These are phyloP conservation scores for Halichoerus grypus DNA, from an alignment of 2,113 vertebrate species.

Conservation along the genomic window DNA sequence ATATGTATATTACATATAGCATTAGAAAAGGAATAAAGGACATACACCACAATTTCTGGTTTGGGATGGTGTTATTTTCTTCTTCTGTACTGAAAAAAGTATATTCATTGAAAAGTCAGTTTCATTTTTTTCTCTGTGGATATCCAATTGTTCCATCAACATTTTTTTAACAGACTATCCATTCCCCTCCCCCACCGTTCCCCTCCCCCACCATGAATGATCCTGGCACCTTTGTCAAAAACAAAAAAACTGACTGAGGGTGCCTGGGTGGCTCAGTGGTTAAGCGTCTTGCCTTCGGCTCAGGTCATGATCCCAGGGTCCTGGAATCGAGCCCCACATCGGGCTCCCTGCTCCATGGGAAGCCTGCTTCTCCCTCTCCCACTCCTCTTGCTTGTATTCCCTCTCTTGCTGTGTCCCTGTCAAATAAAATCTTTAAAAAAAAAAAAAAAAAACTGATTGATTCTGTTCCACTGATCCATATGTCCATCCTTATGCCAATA, in stretches of 20 bases:
- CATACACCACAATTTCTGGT: not conserved
- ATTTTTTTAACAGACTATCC: not conserved
- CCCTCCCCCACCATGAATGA: not conserved
- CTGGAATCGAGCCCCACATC: too few species aligned
- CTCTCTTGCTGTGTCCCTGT: too few species aligned
- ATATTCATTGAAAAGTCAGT: constrained; percentile 41
- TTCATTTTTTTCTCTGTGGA: not conserved
- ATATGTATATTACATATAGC: not conserved
- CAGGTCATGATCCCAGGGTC: too few species aligned
- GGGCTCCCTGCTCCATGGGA: too few species aligned
- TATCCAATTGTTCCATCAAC: not conserved
- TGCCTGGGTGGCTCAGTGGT: too few species aligned
- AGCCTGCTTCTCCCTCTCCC: too few species aligned
- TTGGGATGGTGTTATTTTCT: not conserved
- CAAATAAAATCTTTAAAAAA: not conserved
- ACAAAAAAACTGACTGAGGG: not conserved
- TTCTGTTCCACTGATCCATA: not conserved
- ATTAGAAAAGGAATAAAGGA: constrained; percentile 5
- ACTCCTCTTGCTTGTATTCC: too few species aligned
- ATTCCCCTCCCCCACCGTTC: not conserved
- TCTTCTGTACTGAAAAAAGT: constrained; percentile 6
- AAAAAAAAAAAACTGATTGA: not conserved
- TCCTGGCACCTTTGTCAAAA: not conserved
- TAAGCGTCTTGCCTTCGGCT: too few species aligned
- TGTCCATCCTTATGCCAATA: not conserved